Evolutionary conservation across 2,797 vertebrate species (phyloP).

Genomic region (Luscinia luscinia): DNA sequence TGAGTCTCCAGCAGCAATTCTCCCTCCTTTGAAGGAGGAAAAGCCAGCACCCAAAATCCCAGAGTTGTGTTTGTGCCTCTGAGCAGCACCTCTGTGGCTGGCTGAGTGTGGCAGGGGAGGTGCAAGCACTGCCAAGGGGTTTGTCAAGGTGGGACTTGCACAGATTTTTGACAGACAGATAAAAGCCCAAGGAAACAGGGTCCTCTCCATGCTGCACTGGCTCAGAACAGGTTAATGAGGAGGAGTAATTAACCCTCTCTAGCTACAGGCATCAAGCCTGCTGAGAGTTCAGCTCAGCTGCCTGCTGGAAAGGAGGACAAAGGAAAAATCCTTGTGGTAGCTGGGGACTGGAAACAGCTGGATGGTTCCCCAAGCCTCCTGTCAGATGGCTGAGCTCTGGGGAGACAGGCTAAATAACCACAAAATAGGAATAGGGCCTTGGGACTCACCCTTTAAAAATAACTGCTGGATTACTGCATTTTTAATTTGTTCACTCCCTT

Average conservation of each 20-base stretch:
- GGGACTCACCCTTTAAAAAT: not conserved
- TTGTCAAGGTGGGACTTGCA: not conserved
- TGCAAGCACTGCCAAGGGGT: not conserved
- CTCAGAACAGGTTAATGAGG: not conserved
- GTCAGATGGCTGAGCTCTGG: constrained; percentile 22
- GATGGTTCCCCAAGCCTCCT: not conserved
- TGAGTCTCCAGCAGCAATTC: not conserved
- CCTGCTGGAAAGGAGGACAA: constrained; percentile 8
- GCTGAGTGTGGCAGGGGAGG: not conserved
- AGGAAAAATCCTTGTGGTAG: not conserved
- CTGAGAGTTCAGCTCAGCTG: not conserved
- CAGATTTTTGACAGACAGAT: not conserved
- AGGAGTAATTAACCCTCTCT: constrained; percentile 3
- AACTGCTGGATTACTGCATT: not conserved
- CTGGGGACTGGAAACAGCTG: constrained; percentile 38
- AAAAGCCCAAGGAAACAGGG: not conserved
- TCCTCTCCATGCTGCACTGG: not conserved
- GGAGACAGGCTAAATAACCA: not conserved
- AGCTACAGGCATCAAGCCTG: not conserved
- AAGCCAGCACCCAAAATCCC: not conserved
- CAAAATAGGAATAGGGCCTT: not conserved
- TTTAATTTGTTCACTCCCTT: not conserved
- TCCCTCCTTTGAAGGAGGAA: not conserved
- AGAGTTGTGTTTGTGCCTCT: not conserved
- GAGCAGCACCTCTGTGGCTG: constrained; percentile 7